Evolutionary conservation across 1,140 invertebrate genomes (phyloP), one percentile per base, ranked within the genome.

Genomic region (Eufriesea mexicana): DNA sequence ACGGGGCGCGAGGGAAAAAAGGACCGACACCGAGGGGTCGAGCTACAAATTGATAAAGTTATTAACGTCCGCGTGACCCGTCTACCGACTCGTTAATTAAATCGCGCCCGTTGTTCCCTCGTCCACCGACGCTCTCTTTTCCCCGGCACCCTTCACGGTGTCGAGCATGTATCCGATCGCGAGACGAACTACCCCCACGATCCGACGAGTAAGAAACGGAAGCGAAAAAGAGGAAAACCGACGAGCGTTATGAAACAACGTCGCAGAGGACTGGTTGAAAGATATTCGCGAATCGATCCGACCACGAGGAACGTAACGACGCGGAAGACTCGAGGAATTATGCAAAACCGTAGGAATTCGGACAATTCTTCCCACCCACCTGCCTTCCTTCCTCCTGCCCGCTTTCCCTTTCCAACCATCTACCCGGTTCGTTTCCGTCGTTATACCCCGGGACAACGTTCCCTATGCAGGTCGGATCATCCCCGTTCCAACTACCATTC

Each of bases 31-130:
- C 16, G 2, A 1, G 23, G 18, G 28, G 2, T 73, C 62, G 23
- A 79, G 64, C 54, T 25, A 85, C 73, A 74, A 87, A 86, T 84
- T 87, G 84, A 87, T 87, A 86, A 84, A 89, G 84, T 84, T 89
- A 89, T 86, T 87, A 87, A 86, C 79, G 86, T 72, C 61, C 35
- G 16, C 55, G 28, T 35, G 47, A 20, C 51, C 66, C 54, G 35
- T 70, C 64, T 12, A 18, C 28, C 66, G 72, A 10, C 51, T 77
- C 86, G 88, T 89, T 86, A 89, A 89, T 89, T 89, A 88, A 89
- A 89, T 88, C 77, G 79, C 57, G 51, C 20, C 20, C 20, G 10
- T 81, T 72, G 42, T 55, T 57, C 35, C 2, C 12, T 23, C 42
- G 10, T 25, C 28, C 12, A 12, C 23, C 70, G 0, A 9, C 45